Percentiles rank a stretch among this genome's conserved stretches.
Conservation (phyloP, 2,888 invertebrate genomes). For the Aproaerema taeniolella region DNA sequence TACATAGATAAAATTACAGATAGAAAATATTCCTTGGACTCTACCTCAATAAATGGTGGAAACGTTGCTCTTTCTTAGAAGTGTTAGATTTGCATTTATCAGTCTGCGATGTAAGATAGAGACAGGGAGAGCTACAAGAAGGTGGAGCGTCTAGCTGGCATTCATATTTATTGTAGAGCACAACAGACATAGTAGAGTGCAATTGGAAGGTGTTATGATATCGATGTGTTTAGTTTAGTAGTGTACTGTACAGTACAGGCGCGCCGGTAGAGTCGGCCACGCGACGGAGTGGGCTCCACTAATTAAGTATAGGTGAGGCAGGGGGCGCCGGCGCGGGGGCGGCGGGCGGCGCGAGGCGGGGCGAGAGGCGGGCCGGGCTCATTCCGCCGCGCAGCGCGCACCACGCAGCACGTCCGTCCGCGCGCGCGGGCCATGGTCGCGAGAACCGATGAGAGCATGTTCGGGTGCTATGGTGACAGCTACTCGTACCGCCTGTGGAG, state of each 20-base stretch:
- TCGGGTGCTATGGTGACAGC: slow-evolving; percentile 84
- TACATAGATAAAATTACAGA: no score
- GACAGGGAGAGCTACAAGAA: slow-evolving; percentile 53
- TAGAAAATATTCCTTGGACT: no score
- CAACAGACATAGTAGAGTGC: background rate
- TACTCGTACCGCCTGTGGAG: slow-evolving; percentile 87
- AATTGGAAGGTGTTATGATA: slow-evolving; percentile 19
- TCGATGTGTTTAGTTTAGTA: no score
- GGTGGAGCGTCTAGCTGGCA: slow-evolving; percentile 49
- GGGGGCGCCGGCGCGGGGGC: slow-evolving; percentile 25
- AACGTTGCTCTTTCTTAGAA: no score
- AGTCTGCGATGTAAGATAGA: slow-evolving; percentile 39
- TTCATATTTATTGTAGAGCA: no score
- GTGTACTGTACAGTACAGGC: no score
- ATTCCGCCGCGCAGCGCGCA: slow-evolving; percentile 56
- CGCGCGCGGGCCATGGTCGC: slow-evolving; percentile 87
- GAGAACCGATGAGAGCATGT: slow-evolving; percentile 87
- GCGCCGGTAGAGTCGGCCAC: no score
- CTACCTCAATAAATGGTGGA: no score
- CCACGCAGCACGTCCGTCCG: slow-evolving; percentile 55
- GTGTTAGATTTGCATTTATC: slow-evolving; percentile 1
- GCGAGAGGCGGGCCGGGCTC: slow-evolving; percentile 36
- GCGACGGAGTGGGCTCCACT: slow-evolving; percentile 43
- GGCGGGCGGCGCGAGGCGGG: slow-evolving; percentile 34
- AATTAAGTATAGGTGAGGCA: slow-evolving; percentile 64